Conservation (phyloP, 2,113 vertebrate species). For the Gadus macrocephalus region DNA sequence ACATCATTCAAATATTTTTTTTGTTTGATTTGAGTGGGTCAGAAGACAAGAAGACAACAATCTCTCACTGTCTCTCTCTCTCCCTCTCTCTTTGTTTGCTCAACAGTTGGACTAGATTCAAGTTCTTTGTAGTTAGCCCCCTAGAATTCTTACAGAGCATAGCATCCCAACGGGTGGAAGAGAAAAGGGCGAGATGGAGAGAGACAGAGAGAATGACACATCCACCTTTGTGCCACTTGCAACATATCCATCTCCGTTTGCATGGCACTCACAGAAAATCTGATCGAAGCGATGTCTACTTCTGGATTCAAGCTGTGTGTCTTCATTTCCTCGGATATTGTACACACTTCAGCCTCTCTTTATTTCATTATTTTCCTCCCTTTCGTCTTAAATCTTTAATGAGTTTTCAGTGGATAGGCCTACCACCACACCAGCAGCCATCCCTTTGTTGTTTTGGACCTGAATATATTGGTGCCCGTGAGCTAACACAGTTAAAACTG, state of each 20-base stretch:
- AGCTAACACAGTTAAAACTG: constrained; percentile 42
- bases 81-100: too few relatives aligned
- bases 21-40: too few relatives aligned
- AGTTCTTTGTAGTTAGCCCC: too few relatives aligned
- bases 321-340: constrained; percentile 38
- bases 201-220: constrained; percentile 22
- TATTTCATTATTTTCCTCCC: constrained; percentile 32
- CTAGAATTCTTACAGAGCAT: too few relatives aligned
- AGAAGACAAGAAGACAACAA: too few relatives aligned
- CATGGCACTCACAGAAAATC: constrained; percentile 16
- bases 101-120: too few relatives aligned
- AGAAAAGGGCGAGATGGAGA: neutral
- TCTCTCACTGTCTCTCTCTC: too few relatives aligned
- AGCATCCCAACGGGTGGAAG: too few relatives aligned
- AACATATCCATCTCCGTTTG: constrained; percentile 40
- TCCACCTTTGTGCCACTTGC: constrained; percentile 32
- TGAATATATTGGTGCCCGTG: constrained; percentile 22
- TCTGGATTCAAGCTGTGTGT: constrained; percentile 1
- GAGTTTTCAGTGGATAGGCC: constrained; percentile 33
- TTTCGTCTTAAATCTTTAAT: constrained; percentile 53
- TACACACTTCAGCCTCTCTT: constrained; percentile 12
- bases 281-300: constrained; percentile 16
- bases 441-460: constrained; percentile 22
- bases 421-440: constrained; percentile 9
- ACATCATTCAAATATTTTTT: neutral